These are phyloP conservation scores for Acanthosepion pharaonis DNA, from an alignment of 2,888 invertebrate species.

Conservation along the genomic window DNA sequence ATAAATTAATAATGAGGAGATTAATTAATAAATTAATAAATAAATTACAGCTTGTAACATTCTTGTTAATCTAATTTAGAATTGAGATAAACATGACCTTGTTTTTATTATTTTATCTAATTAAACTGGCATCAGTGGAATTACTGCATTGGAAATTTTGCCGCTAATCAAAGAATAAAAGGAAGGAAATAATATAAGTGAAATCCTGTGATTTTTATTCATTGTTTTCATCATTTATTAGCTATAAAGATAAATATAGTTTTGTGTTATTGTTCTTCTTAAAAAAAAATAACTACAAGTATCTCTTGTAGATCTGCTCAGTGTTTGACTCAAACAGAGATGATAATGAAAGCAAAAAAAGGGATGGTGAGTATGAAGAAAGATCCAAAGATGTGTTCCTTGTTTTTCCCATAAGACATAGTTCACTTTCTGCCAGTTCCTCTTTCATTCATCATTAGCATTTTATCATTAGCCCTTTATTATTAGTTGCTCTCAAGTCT, in stretches of 20 bases:
- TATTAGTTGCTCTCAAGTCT: too few relatives aligned
- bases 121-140: not conserved
- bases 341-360: too few relatives aligned
- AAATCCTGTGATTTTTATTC: not conserved
- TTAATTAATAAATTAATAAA: not conserved
- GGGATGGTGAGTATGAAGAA: too few relatives aligned
- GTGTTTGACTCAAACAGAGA: not conserved
- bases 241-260: not conserved
- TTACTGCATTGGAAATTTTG: not conserved
- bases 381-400: too few relatives aligned
- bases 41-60: not conserved
- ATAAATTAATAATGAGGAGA: not conserved
- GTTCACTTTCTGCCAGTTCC: too few relatives aligned
- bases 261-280: not conserved
- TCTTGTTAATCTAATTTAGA: not conserved
- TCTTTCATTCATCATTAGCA: too few relatives aligned
- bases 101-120: not conserved
- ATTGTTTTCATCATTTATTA: not conserved
- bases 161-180: not conserved
- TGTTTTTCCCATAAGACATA: too few relatives aligned
- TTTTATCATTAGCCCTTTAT: too few relatives aligned
- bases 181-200: not conserved
- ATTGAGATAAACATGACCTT: not conserved
- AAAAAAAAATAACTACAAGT: not conserved
- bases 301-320: not conserved